These are phyloP conservation scores for Noctua comes DNA, from an alignment of 2,888 invertebrate species.

Conservation along the genomic window DNA sequence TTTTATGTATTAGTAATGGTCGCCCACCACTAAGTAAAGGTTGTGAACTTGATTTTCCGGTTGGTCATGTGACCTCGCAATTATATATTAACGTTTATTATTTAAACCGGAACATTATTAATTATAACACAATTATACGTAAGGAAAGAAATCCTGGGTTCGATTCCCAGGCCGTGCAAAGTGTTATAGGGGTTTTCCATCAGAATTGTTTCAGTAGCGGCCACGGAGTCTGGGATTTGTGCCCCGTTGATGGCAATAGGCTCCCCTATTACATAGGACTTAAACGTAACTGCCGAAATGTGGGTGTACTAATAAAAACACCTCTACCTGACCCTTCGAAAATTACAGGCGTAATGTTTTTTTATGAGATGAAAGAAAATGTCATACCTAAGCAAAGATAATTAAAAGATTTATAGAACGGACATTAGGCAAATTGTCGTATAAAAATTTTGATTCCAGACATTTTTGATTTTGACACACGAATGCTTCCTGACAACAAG, in stretches of 20 bases:
- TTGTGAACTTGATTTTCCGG: slow-evolving; percentile 50
- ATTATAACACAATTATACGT: not conserved
- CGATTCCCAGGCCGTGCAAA: not conserved
- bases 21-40: slow-evolving; percentile 36
- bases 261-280: not conserved
- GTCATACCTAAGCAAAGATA: no score
- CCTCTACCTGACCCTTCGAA: not conserved
- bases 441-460: no score
- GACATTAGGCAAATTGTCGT: no score
- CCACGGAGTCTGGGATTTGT: no score
- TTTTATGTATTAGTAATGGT: slow-evolving; percentile 49
- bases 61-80: slow-evolving; percentile 30
- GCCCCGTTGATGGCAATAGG: no score
- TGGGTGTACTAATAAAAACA: not conserved
- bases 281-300: not conserved
- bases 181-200: not conserved
- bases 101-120: slow-evolving; percentile 16
- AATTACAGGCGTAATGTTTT: not conserved
- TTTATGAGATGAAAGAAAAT: not conserved
- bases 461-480: no score
- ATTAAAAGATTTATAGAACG: no score
- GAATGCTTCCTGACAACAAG: no score
- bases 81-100: slow-evolving; percentile 28
- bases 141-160: not conserved
- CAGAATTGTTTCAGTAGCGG: not conserved